Evolutionary conservation across 1,140 invertebrate genomes (phyloP).

Genomic region (Scaptomyza hsui): DNA sequence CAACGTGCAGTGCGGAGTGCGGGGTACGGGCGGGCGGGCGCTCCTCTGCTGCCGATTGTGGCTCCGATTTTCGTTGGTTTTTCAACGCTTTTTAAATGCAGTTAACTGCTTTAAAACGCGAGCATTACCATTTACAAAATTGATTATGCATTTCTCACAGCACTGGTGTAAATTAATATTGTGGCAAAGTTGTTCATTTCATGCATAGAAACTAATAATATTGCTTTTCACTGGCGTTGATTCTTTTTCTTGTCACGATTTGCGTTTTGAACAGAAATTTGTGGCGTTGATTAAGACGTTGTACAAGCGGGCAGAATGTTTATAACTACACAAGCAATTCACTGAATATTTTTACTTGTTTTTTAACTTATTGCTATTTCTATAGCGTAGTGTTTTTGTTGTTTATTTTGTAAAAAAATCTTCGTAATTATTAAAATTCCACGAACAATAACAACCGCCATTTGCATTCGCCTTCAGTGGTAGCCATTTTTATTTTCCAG

Average conservation of each 20-base stretch:
- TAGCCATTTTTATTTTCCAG: constrained; percentile 83
- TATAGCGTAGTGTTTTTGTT: constrained; percentile 64
- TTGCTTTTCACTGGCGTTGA: constrained; percentile 67
- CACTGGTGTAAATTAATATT: constrained; percentile 29
- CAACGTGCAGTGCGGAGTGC: constrained; percentile 64
- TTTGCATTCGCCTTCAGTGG: constrained; percentile 77
- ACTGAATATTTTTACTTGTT: constrained; percentile 49
- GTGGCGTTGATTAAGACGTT: constrained; percentile 56
- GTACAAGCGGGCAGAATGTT: constrained; percentile 27
- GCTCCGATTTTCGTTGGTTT: constrained; percentile 35
- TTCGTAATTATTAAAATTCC: constrained; percentile 79
- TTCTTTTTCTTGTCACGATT: constrained; percentile 62
- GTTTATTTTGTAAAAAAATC: constrained; percentile 83
- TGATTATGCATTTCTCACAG: constrained; percentile 30
- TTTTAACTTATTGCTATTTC: constrained; percentile 56
- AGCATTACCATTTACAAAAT: constrained; percentile 36
- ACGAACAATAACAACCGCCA: constrained; percentile 83
- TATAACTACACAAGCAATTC: constrained; percentile 45
- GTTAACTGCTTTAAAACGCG: constrained; percentile 36
- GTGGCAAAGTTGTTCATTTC: constrained; percentile 51
- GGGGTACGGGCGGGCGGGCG: constrained; percentile 48
- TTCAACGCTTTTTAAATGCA: constrained; percentile 30
- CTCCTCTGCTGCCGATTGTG: constrained; percentile 44
- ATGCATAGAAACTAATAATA: constrained; percentile 53
- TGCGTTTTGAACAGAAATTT: constrained; percentile 58